Evolutionary conservation across 2,797 vertebrate genomes (phyloP), one percentile per base, ranked within the genome.

Genomic region (Sitta carolinensis): DNA sequence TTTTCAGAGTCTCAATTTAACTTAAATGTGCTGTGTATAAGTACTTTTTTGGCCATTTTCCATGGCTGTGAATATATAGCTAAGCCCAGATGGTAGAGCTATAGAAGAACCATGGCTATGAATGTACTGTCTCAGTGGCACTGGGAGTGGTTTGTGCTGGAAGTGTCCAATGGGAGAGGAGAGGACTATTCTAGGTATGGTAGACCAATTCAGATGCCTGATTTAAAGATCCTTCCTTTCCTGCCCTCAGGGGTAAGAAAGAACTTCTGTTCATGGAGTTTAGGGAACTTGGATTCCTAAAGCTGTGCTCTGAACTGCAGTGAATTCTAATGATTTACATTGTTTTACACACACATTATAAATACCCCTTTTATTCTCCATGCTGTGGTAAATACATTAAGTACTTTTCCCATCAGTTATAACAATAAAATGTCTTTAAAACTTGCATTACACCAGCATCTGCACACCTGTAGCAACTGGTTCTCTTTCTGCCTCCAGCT

Each of bases 401-500:
- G 14, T 78, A 43, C 6, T 69, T 72, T 40, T 75, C 0, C 64
- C 6, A 18, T 72, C 19, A 48, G 13, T 85, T 80, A 7, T 10
- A 30, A 63, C 18, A 74, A 36, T n/a, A 42, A 67, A 75, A n/a
- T 5, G 0, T 45, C 48, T 58, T 10, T 45, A 36, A 90, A 89
- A 50, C n/a, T 4, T 13, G 2, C 13, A 43, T 69, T 64, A 29
- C 69, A 90, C 7, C 18, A 79, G 34, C 45, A 77, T 69, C 32
- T 72, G 27, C 48, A 26, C 13, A 43, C n/a, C 30, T 82, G 30
- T 61, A 51, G 45, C 63, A 67, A 2, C 32, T 54, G 78, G 11
- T 84, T 83, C 36, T 78, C 21, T 94, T 67, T 80, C 14, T 40
- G 32, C 42, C 42, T 84, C 16, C 80, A 99, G 99, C 96, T 99